Base-by-base conservation (phyloP, 2,888 invertebrate genomes). In the Xanthorhoe designata region DNA sequence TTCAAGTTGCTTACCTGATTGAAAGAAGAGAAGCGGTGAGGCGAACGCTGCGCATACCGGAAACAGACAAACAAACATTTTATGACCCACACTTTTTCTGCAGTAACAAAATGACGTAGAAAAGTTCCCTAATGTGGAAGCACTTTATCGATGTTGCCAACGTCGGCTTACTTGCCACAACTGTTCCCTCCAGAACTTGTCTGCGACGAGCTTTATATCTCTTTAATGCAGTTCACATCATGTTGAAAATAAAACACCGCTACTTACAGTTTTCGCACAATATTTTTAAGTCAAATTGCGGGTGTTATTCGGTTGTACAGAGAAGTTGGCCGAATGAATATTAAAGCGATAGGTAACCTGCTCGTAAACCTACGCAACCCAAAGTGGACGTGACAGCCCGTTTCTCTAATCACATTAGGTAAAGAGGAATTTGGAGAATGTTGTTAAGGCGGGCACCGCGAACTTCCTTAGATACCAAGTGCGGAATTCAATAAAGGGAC, bases 401-500 rank as follows among this genome's bases (percentile, higher is more conserved):
- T 78, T 77, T 75, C 74, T 78, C 76, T 83, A 85, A 84, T 84
- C 79, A 83, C 82, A 83, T 84, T 83, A 84, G 76, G 77, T 79
- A 78, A 78, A 76, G 74, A 75, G 82, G 83, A 79, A 87, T 85
- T 83, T 78, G 62, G 74, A 81, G 86, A 88, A 88, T 88, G 79
- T 79, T 83, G 83, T 86, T 84, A 81, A 79, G 79, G 79, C 77
- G 77, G 80, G 72, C 84, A 82, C 81, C 82, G 82, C 83, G 82
- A 89, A 86, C 85, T 85, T 85, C 83, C 80, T 79, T 76, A 78
- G 76, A 78, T 81, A 83, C 85, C 85, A 79, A 85, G 81, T 84
- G 79, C 73, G 90, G 91, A 91, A 92, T 92, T 87, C 91, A 91
- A 92, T 92, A 91, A 88, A 87, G 85, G 82, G 80, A 78, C 80